Evolutionary conservation across 2,797 vertebrate genomes (phyloP).

Genomic region (Enteromius viviparus): DNA sequence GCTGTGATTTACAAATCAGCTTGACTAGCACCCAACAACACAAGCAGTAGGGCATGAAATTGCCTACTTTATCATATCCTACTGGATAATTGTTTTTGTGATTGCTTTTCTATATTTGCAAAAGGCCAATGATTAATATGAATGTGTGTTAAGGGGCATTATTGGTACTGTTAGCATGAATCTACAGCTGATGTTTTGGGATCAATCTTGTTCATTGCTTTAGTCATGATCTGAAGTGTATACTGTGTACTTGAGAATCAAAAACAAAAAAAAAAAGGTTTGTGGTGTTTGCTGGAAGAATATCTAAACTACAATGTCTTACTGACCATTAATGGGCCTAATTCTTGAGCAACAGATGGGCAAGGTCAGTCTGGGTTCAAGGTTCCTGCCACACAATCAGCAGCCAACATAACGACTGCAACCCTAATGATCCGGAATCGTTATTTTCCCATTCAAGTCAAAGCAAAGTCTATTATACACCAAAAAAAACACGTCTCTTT

Average conservation of each 20-base stretch:
- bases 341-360: conserved; percentile 34
- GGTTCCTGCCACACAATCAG: conserved; percentile 28
- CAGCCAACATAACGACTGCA: conserved; percentile 29
- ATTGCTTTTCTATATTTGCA: conserved; percentile 68
- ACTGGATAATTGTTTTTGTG: conserved; percentile 75
- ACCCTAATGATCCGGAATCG: conserved; percentile 9
- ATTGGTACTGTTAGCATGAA: conserved; percentile 54
- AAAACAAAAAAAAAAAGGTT: not conserved
- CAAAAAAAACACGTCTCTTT: not conserved
- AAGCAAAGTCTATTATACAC: conserved; percentile 22
- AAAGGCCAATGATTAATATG: conserved; percentile 64
- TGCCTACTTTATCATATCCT: conserved; percentile 77
- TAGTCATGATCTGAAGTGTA: conserved; percentile 52
- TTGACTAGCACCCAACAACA: conserved; percentile 70
- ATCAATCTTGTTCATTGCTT: conserved; percentile 55
- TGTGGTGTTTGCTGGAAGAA: conserved; percentile 22
- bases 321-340: conserved; percentile 18
- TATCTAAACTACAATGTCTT: conserved; percentile 14
- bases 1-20: conserved; percentile 68
- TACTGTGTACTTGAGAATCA: not conserved
- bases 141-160: conserved; percentile 59
- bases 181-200: conserved; percentile 65
- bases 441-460: conserved; percentile 37
- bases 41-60: conserved; percentile 80
- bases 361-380: conserved; percentile 36